Conservation (phyloP, 2,888 invertebrate species). For the Arrhopalites spinosus region DNA sequence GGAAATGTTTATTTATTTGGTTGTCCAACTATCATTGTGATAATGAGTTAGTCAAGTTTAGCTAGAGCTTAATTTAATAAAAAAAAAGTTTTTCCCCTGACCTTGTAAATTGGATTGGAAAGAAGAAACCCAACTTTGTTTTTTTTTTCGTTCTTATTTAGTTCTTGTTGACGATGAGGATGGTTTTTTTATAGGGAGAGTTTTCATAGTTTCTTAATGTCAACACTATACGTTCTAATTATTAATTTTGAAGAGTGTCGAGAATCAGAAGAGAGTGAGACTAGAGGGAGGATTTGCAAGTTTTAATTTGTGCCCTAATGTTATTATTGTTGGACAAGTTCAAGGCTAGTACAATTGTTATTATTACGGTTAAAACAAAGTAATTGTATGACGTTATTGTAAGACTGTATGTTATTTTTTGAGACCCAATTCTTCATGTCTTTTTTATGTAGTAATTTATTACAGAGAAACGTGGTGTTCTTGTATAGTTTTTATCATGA, state of each 20-base stretch:
- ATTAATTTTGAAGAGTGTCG: neutral
- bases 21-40: neutral
- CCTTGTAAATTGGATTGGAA: neutral
- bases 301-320: neutral
- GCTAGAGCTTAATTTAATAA: neutral
- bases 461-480: no score
- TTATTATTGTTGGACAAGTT: slow-evolving; percentile 4
- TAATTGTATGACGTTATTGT: neutral
- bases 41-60: neutral
- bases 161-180: no score
- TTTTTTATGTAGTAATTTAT: no score
- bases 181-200: neutral
- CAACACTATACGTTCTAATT: no score
- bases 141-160: neutral
- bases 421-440: no score
- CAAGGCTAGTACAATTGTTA: neutral
- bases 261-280: neutral
- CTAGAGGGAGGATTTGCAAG: slow-evolving; percentile 10
- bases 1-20: slow-evolving; percentile 6
- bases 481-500: no score
- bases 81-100: neutral
- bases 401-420: neutral
- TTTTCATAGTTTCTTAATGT: neutral
- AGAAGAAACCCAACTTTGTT: neutral
- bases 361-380: neutral